These are phyloP conservation scores for Apostichopus californicus DNA, from an alignment of 35 echinoderm and acorn worm species.

Conservation along the genomic window DNA sequence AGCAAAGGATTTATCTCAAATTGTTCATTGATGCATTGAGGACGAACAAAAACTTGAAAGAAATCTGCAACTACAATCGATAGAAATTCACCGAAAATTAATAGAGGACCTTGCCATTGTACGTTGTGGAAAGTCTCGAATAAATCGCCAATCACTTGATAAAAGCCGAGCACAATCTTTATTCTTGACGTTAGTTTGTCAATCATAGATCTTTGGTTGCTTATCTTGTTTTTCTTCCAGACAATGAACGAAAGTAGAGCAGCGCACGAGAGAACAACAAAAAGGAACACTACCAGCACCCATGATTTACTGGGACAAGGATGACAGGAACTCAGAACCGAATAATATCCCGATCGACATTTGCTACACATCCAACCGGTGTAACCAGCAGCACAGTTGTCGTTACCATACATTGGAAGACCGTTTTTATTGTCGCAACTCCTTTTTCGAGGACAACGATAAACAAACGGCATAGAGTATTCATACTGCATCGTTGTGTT, in stretches of 20 bases:
- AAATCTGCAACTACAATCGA: too few relatives aligned
- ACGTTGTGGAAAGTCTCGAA: constrained; percentile 54
- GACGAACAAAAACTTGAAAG: too few relatives aligned
- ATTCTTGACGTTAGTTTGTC: constrained; percentile 48
- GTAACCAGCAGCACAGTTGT: too few relatives aligned
- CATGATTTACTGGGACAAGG: constrained; percentile 32
- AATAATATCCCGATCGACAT: constrained; percentile 48
- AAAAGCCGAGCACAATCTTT: constrained; percentile 65
- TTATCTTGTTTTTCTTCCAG: too few relatives aligned
- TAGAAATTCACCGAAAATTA: too few relatives aligned
- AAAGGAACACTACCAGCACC: not conserved
- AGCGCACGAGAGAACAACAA: not conserved
- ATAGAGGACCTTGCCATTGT: constrained; percentile 24
- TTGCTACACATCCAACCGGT: constrained; percentile 47
- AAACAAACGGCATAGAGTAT: not conserved
- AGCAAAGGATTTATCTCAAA: too few relatives aligned
- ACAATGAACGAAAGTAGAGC: constrained; percentile 18
- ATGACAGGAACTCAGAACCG: constrained; percentile 12
- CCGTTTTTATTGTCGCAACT: not conserved
- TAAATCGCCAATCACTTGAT: constrained; percentile 61
- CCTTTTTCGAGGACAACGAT: not conserved
- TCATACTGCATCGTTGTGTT: not conserved
- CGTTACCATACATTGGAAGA: not conserved
- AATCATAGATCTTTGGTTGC: not conserved
- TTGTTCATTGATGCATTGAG: too few relatives aligned